Base-by-base conservation (phyloP, 2,797 vertebrate species). In the Microchirus variegatus region DNA sequence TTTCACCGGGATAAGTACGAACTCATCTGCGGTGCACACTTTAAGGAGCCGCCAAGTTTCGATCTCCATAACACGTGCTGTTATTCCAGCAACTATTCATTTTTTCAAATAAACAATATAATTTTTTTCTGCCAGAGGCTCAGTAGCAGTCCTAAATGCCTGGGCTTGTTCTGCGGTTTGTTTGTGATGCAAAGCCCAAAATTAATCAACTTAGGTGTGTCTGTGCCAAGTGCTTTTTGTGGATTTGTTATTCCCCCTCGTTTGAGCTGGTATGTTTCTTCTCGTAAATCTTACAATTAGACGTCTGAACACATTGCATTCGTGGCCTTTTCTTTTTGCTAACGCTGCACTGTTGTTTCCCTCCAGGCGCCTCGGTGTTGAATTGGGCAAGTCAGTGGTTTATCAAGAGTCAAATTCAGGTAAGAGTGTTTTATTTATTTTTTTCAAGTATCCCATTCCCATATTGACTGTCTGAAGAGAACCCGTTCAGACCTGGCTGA, bases 381-480 rank as follows among this genome's bases (percentile, higher is more conserved):
- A 99, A 75, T 79, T 99, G 90, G 97, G 97, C 22, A 99, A 97
- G 81, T 95, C 97, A 1, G 94, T 95, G 66, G 97, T 99, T 26
- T 97, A 95, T 80, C 97, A 99, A 73, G 97, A 97, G 87, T 92
- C 95, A 37, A 97, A 98, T 78, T 88, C 94, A 94, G 98, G 98
- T 98, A 70, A 82, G 79, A 9, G 48, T n/a, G 9, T n/a, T n/a
- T n/a, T n/a, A n/a, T 50, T 15, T 9, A n/a, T 22, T 22, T 41
- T 44, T 16, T 3, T 43, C 4, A 56, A 1, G 0, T 38, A 6
- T 1, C 16, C 49, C 11, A 16, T 50, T 51, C 59, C 13, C 9
- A 18, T 3, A 16, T 14, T 17, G 4, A 57, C 22, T 9, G 1
- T 42, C 31, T 56, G 22, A 15, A 42, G 41, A 14, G 41, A 42